Evolutionary conservation across 1,140 invertebrate genomes (phyloP).

Genomic region (Bombyx mandarina): DNA sequence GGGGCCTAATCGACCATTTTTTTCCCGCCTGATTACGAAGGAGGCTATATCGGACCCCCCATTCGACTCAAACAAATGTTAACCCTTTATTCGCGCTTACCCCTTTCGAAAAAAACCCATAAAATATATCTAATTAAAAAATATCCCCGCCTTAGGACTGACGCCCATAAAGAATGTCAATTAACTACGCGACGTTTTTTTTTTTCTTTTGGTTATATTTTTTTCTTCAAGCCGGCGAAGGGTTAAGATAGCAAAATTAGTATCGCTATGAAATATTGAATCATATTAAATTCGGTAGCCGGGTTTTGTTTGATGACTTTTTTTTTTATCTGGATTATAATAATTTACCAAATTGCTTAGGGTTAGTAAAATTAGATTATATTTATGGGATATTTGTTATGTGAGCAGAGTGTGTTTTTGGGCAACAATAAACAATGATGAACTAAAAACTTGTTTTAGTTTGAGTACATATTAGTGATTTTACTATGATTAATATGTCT

Average conservation of each 20-base stretch:
- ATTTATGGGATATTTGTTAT: too few species aligned
- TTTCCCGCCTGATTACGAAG: conserved; percentile 63
- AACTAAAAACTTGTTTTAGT: too few species aligned
- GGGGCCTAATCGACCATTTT: conserved; percentile 66
- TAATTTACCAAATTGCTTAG: too few species aligned
- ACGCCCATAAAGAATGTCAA: conserved; percentile 72
- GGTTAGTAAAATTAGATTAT: too few species aligned
- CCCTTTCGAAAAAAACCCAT: conserved; percentile 66
- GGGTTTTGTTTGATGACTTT: too few species aligned
- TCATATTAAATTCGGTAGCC: conserved; percentile 59
- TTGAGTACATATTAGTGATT: too few species aligned
- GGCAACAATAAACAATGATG: too few species aligned
- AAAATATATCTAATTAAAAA: conserved; percentile 74
- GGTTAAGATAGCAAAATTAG: conserved; percentile 70
- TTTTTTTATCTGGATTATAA: too few species aligned
- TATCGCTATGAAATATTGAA: conserved; percentile 70
- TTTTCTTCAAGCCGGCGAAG: conserved; percentile 48
- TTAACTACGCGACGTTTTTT: conserved; percentile 49
- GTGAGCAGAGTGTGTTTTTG: too few species aligned
- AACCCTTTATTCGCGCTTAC: conserved; percentile 60
- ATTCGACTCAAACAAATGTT: conserved; percentile 62
- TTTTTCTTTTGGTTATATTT: conserved; percentile 23
- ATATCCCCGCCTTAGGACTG: conserved; percentile 69
- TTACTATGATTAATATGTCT: too few species aligned
- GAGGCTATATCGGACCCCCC: conserved; percentile 59